A percentile compares a stretch with the other conserved stretches of the same genome.
Evolutionary conservation across 1,140 invertebrate species (phyloP).

Genomic region (Heliconius hermathena): DNA sequence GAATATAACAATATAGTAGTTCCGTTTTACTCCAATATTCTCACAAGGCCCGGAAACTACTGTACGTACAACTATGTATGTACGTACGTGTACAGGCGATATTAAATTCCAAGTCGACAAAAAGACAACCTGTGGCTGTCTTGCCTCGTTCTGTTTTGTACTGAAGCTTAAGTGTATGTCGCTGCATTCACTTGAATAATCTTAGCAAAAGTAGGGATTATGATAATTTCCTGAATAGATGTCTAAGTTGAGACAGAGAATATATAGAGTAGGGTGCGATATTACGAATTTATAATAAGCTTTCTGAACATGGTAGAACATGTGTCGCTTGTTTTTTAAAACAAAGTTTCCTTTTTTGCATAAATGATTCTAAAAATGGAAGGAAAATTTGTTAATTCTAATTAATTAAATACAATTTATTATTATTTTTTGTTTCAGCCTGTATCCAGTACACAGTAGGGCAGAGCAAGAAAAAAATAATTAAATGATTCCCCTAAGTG

Average conservation of each 20-base stretch:
- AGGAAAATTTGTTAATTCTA: background rate
- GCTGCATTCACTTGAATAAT: conserved; percentile 23
- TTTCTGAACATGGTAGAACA: background rate
- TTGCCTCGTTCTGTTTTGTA: background rate
- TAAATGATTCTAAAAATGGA: too few species aligned
- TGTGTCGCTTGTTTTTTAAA: background rate
- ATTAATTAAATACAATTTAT: too few species aligned
- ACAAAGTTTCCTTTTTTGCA: too few species aligned
- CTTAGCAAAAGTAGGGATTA: background rate
- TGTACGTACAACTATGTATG: background rate
- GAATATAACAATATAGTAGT: background rate
- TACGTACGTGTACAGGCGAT: background rate
- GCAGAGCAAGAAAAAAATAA: too few species aligned
- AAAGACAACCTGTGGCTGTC: conserved; percentile 23
- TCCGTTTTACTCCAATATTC: background rate
- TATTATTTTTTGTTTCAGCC: background rate
- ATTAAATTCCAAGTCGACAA: conserved; percentile 12
- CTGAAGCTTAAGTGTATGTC: background rate
- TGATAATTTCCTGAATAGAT: background rate
- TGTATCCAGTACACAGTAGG: too few species aligned
- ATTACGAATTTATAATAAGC: background rate
- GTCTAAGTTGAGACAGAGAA: background rate
- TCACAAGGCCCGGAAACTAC: background rate
- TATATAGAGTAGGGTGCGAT: background rate
- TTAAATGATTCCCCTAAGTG: too few species aligned